Evolutionary conservation across 2,113 vertebrate species (phyloP), one percentile per base, ranked within the genome.

Genomic region (Butorides virescens): DNA sequence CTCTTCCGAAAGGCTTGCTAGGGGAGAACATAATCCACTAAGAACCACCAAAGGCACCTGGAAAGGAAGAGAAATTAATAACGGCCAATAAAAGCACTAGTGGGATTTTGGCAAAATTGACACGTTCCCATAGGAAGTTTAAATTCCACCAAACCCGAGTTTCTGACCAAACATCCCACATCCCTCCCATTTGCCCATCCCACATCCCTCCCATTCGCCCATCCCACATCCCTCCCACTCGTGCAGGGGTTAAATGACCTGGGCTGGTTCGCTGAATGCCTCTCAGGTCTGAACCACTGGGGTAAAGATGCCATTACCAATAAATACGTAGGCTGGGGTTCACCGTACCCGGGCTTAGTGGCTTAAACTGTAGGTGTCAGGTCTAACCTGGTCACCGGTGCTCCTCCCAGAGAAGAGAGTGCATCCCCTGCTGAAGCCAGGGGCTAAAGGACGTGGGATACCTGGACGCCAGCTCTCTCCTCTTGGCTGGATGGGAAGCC

Each of bases 121-220:
- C 3, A 0, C 1, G 0, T 62, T 89, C 42, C 70, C 44, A 4
- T 8, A 34, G 68, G 55, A 80, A 53, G 67, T 23, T 61, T 58
- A 56, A 16, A 77, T 76, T 76, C 39, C n/a, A 12, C 30, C 34
- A 42, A 47, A 65, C 34, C 13, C 15, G 27, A 9, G 0, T 80
- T 90, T 87, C 42, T 77, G 46, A 53, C 46, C 78, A 36, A 32
- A 27, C 18, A 13, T 10, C 61, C 39, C 39, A 42, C 39, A 42
- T 42, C 39, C 39, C 39, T 42, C 39, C 39, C 39, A 42, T 42
- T 42, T 13, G 13, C 39, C 39, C 39, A 42, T 42, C 39, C 39
- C 39, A 39, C 39, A 39, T 39, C 39, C 39, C 39, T 39, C 39
- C 39, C 39, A 39, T 39, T 39, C 39, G 11, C 39, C 39, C 39